Evolutionary conservation across 2,797 vertebrate species (phyloP), one percentile per base, ranked within the genome.

Genomic region (Hylomyscus alleni): DNA sequence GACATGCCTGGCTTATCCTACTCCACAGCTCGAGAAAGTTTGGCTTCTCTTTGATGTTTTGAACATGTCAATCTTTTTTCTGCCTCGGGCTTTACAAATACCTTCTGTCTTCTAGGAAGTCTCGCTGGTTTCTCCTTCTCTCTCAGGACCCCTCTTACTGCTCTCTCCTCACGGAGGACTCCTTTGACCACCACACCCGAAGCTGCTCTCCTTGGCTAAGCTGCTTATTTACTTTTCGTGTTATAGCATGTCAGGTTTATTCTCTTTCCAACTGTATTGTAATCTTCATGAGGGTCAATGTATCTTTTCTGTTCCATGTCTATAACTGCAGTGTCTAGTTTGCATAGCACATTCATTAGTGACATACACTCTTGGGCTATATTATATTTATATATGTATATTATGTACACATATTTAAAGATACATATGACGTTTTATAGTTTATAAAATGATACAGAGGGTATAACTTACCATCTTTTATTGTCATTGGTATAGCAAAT

Each of bases 11-110:
- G 44, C 34, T 87, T 81, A 62, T 60, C 10, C 1, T 58, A 17
- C 69, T 76, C 73, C 56, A 47, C 34, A 78, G 50, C 62, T 94
- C 37, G 76, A 72, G 92, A 19, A 37, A 88, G 3, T 7, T 54
- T 73, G 67, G 56, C n/a, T 87, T 89, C 52, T 83, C 50, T 92
- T 81, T 88, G 12, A 10, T 81, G 90, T 89, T 86, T 93, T 44
- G 6, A 91, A 86, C 54, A 58, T 86, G 60, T 20, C 73, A 84
- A 69, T 94, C 62, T 96, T 80, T 92, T 95, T 72, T 29, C 34
- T 87, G 86, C 67, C 50, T 91, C 65, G 37, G 62, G 56, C 29
- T 93, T 96, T 81, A 80, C 22, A 94, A 89, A 93, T 54, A 88
- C 34, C 11, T 81, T 95, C 34, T 83, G 1, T 92, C 47, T 95